These are phyloP conservation scores for Procambarus virginalis DNA, from an alignment of 1,140 invertebrate genomes.

Conservation along the genomic window DNA sequence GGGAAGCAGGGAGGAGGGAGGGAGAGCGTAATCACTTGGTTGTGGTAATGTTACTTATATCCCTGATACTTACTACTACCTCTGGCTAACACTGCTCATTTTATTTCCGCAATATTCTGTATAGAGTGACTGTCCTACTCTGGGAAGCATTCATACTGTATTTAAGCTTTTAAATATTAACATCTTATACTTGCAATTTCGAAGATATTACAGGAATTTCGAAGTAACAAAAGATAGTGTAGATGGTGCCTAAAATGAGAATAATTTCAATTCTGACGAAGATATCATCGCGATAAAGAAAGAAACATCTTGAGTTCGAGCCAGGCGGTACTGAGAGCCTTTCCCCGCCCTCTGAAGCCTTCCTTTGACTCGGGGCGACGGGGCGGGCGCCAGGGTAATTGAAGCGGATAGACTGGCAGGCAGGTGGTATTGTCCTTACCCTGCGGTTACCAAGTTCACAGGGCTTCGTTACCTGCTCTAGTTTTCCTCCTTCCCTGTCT, in stretches of 20 bases:
- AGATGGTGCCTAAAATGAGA: too few species aligned
- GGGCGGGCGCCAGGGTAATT: conserved; percentile 25
- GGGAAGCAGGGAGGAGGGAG: too few species aligned
- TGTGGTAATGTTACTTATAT: neutral
- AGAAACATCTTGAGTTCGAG: neutral
- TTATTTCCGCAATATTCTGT: neutral
- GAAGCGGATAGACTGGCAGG: conserved; percentile 33
- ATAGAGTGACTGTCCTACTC: neutral
- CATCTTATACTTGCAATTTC: too few species aligned
- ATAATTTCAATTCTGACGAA: neutral
- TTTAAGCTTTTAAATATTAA: neutral
- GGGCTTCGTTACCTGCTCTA: neutral
- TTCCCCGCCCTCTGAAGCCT: neutral
- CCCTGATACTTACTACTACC: neutral
- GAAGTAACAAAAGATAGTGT: too few species aligned
- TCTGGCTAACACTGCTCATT: neutral
- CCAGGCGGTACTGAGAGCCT: neutral
- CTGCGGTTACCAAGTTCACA: neutral
- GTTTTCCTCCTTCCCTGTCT: neutral
- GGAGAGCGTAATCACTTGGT: neutral
- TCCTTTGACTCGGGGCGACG: neutral
- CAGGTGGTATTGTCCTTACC: conserved; percentile 60
- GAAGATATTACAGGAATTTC: too few species aligned
- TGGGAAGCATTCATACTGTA: neutral
- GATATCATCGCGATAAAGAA: neutral